phyloP scores from a whole-genome alignment of 1,140 invertebrate genomes.

The Mizuhopecten yessoensis region DNA sequence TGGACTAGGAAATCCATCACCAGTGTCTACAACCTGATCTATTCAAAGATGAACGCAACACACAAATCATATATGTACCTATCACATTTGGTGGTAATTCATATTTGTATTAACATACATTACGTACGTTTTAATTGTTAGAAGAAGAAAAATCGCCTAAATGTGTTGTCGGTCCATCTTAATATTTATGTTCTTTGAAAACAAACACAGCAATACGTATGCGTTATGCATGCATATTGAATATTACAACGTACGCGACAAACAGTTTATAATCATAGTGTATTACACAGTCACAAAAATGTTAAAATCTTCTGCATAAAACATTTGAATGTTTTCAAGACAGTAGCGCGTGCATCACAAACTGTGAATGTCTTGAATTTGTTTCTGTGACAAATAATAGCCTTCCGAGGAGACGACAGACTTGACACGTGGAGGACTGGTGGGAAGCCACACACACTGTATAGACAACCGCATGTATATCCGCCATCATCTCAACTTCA shows the following conservation, averaged over 20 bases:
- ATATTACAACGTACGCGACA: neutral
- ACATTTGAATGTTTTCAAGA: neutral
- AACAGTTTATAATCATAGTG: neutral
- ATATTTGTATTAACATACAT: no score
- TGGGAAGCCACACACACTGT: neutral
- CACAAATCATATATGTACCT: no score
- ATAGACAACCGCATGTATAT: neutral
- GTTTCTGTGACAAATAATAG: slow-evolving; percentile 27
- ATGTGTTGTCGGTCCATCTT: no score
- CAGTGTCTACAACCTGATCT: no score
- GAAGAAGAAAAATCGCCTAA: no score
- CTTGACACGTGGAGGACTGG: neutral
- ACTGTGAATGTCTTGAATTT: neutral
- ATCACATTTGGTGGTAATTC: no score
- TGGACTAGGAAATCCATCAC: no score
- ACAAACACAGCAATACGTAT: no score
- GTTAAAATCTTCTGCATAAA: neutral
- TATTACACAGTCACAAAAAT: neutral
- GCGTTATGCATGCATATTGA: neutral
- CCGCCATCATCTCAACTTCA: neutral
- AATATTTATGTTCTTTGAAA: no score
- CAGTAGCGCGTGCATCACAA: slow-evolving; percentile 3
- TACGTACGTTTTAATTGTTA: no score
- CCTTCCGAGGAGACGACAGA: neutral
- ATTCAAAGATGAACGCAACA: no score